Evolutionary conservation across 2,113 vertebrate species (phyloP).

Genomic region (Aldabrachelys gigantea): DNA sequence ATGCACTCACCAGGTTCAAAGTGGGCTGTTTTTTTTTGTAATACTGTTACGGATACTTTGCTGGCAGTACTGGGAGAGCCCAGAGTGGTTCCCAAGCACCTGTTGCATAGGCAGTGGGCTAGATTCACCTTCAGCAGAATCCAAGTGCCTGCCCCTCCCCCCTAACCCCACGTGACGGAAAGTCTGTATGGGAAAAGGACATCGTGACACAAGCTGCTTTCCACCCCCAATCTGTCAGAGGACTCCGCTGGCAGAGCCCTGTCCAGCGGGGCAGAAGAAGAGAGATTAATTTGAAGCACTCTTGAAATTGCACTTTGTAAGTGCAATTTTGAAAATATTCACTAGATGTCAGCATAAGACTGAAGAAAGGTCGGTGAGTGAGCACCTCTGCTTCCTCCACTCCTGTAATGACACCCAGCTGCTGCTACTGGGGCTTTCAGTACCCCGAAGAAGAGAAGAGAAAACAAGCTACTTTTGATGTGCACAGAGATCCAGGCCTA

Average conservation of each 20-base stretch:
- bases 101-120: rapidly evolving
- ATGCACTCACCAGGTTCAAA: neutral
- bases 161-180: neutral
- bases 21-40: neutral
- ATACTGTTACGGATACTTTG: neutral
- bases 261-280: neutral
- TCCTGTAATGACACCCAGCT: neutral
- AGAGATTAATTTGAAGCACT: rapidly evolving
- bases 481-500: neutral
- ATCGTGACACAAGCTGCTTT: neutral
- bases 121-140: neutral
- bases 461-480: neutral
- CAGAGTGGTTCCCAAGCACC: neutral
- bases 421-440: neutral
- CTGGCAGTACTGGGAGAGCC: neutral
- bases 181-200: neutral
- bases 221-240: neutral
- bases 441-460: neutral
- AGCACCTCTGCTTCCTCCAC: neutral
- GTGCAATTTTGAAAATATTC: constrained; percentile 55
- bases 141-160: neutral
- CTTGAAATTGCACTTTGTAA: neutral
- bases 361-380: neutral
- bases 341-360: constrained; percentile 65
- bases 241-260: neutral